Base-by-base conservation (phyloP, 1,140 invertebrate genomes). In the Steinernema khuongi region DNA sequence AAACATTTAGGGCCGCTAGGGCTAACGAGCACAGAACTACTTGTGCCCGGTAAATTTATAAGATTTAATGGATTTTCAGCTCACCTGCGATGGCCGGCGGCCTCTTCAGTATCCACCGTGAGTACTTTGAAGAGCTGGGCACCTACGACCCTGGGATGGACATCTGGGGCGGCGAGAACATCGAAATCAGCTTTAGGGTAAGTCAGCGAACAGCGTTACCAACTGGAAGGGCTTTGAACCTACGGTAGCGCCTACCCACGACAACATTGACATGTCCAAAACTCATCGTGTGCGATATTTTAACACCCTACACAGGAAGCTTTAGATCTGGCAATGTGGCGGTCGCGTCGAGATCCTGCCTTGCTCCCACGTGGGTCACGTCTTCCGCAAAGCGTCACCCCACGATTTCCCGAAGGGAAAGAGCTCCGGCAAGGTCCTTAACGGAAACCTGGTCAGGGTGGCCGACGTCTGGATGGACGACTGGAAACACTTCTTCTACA, bases 61-160 rank as follows among this genome's bases (percentile, higher is more conserved):
- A n/a, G n/a, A n/a, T n/a, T n/a, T n/a, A n/a, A n/a, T n/a, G n/a
- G n/a, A n/a, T 68, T 41, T 85, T 77, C 79, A 90, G 89, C 68
- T 93, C 94, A 0, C 96, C 96, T 1, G 93, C 94, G 0, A 98
- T 99, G 92, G 94, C 94, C n/a, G 96, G 96, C 0, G 94, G 94
- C 0, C 87, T 97, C 18, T 97, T 97, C 86, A 91, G 93, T 0
- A 93, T 97, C 68, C 90, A 93, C 77, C 90, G 90, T 78, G 89
- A 92, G 50, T 93, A 93, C 79, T 97, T 97, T 82, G 94, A 91
- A 85, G 90, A 93, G 84, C 89, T 97, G 11, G 95, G 94, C 67
- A 94, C 94, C 82, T 98, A 98, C 87, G 96, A 98, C 85, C 94
- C 92, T 87, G 92, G 92, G 82, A 96, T 97, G 93, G 94, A 97